Base-by-base conservation (phyloP, 2,888 invertebrate species). In the Imbricaverruca yamaguchii region DNA sequence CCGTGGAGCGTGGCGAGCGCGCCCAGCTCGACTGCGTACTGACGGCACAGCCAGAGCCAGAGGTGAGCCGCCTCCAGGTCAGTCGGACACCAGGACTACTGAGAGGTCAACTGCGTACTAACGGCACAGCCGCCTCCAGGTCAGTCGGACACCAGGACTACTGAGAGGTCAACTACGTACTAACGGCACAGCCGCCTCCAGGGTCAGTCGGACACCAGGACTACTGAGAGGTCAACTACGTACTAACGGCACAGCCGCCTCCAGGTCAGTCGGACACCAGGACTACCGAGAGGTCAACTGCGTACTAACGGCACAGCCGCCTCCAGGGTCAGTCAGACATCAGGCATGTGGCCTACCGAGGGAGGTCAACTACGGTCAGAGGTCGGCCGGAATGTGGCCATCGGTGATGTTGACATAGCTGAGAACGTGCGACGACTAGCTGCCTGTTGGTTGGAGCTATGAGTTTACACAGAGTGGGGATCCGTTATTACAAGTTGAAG, bases 1-100 rank as follows among this genome's bases (percentile, higher is more conserved):
- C 89, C 8, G 90, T 91, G 59, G 89, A 90, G 81, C 93, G 94
- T 87, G 93, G 93, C 21, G 91, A 91, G 80, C 90, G 91, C 55
- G 90, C 92, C 12, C 89, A 92, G 65, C 87, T 94, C 83, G 93
- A 93, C 85, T 93, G 93, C 85, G 90, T 93, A 65, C 93, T 94
- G 83, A 90, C 93, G 69, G 94, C 93, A 1, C 92, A 92, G 85
- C 94, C 94, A 0, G 93, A 93, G 86, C 94, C 94, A 0, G 93
- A 93, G 89, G 93, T 94, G 57, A 63, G 79, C 10, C 9, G 15
- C n/a, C 25, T 67, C 12, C 12, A 7, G 59, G 12, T 59, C 12
- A 59, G 59, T 15, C 59, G 15, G 59, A 59, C 12, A 15, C 7
- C 12, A 59, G 59, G 59, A 15, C 39, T 39, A 39, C 39, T 39